These are phyloP conservation scores for Aramus guarauna DNA, from an alignment of 2,113 vertebrate genomes.

Conservation along the genomic window DNA sequence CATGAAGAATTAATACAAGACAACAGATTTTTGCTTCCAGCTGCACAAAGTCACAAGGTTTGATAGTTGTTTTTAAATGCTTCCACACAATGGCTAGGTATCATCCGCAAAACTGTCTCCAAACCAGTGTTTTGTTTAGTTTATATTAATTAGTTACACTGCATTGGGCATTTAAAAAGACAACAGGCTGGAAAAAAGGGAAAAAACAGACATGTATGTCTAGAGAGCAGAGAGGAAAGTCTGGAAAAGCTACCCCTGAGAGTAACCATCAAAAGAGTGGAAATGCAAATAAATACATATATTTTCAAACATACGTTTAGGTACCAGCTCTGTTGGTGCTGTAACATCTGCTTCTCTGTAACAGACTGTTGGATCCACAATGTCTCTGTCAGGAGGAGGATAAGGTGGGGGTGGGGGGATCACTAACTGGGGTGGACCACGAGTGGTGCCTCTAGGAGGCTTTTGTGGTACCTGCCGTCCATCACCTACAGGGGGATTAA, in stretches of 20 bases:
- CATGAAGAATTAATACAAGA: neutral
- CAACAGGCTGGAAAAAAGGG: neutral
- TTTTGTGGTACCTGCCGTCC: constrained; percentile 80
- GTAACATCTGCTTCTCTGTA: constrained; percentile 70
- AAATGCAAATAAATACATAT: constrained; percentile 21
- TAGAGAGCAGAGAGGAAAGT: constrained; percentile 53
- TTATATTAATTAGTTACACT: constrained; percentile 11
- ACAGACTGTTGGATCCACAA: constrained; percentile 56
- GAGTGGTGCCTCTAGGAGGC: constrained; percentile 73
- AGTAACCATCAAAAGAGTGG: neutral
- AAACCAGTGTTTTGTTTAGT: neutral
- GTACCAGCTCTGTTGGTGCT: constrained; percentile 64
- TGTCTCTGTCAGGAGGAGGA: constrained; percentile 74
- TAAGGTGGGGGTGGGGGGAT: constrained; percentile 81
- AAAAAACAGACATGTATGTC: neutral
- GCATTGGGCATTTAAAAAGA: constrained; percentile 47
- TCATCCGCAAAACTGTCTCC: neutral
- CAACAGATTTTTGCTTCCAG: neutral
- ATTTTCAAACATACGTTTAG: constrained; percentile 77
- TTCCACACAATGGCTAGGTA: neutral
- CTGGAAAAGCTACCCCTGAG: constrained; percentile 46
- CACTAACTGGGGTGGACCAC: constrained; percentile 75
- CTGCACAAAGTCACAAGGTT: neutral
- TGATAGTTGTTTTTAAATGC: neutral
- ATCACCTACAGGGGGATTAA: constrained; percentile 78